These are phyloP conservation scores for Phyllostomus discolor DNA, from an alignment of 2,113 vertebrate species.

Conservation along the genomic window DNA sequence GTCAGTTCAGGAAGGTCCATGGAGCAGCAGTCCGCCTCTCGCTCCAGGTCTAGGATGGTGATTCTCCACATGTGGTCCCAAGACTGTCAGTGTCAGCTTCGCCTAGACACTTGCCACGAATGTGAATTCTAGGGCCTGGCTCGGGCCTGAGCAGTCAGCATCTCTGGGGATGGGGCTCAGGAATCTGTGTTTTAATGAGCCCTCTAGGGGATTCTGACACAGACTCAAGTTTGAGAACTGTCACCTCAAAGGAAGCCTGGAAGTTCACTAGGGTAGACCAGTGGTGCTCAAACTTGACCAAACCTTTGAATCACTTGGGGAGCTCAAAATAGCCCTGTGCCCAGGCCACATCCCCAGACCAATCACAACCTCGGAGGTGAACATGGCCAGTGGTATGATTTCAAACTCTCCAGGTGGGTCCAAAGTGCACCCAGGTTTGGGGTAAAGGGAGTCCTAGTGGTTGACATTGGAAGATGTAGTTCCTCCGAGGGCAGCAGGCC, in stretches of 20 bases:
- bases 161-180: fast-evolving
- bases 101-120: background rate
- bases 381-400: background rate
- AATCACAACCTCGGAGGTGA: background rate
- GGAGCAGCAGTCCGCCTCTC: background rate
- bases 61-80: background rate
- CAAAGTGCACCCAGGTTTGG: background rate
- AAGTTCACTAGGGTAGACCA: background rate
- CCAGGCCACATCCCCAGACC: background rate
- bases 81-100: background rate
- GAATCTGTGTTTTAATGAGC: background rate
- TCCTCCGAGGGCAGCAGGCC: background rate
- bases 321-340: background rate
- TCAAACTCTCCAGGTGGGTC: background rate
- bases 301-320: background rate
- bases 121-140: background rate
- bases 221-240: background rate
- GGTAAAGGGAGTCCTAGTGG: background rate
- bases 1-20: background rate
- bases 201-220: background rate
- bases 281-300: background rate
- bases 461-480: background rate
- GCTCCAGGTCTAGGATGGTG: background rate
- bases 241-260: background rate
- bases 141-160: background rate